Evolutionary conservation across 2,113 vertebrate genomes (phyloP), one percentile per base, ranked within the genome.

Genomic region (Glaucomys volans): DNA sequence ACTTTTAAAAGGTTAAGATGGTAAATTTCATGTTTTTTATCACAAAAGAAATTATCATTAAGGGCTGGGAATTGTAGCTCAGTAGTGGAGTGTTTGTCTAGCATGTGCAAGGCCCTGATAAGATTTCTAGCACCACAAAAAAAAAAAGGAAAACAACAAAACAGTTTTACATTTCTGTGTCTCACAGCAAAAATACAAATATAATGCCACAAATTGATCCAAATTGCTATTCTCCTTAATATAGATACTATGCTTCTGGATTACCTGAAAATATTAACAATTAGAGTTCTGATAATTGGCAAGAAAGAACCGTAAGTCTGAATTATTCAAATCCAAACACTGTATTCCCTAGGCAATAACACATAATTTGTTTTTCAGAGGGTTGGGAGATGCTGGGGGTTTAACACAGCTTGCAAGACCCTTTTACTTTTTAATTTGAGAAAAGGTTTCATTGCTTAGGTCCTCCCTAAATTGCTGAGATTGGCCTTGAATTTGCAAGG

Each of bases 241-340:
- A 85, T 35, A 92, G 18, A 83, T 87, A 88, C 69, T 92, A 79
- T 74, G 92, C 64, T 92, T 84, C 72, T 81, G 26, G n/a, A 75
- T 90, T 90, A 90, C 47, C 44, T 87, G 44, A 92, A 87, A 94
- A 66, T 42, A 89, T 24, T 92, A 64, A 72, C 59, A 93, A 67
- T 72, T 52, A 94, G 62, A 87, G 47, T 64, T 83, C 62, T 89
- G 22, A 69, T 74, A 80, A 90, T 14, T 64, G 37, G 44, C 32
- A 79, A 72, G 28, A 85, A 94, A 92, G 66, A 57, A 90, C 18
- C 59, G 0, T 77, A 87, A 84, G n/a, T 64, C 28, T 94, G 26
- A 79, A 62, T 79, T 95, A 95, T 87, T 93, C 80, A 87, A 89
- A 94, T 83, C 20, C 35, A 90, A 95, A 92, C 28, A 89, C 1